These are phyloP conservation scores for Anastrepha obliqua DNA, from an alignment of 1,140 invertebrate species.

Conservation along the genomic window DNA sequence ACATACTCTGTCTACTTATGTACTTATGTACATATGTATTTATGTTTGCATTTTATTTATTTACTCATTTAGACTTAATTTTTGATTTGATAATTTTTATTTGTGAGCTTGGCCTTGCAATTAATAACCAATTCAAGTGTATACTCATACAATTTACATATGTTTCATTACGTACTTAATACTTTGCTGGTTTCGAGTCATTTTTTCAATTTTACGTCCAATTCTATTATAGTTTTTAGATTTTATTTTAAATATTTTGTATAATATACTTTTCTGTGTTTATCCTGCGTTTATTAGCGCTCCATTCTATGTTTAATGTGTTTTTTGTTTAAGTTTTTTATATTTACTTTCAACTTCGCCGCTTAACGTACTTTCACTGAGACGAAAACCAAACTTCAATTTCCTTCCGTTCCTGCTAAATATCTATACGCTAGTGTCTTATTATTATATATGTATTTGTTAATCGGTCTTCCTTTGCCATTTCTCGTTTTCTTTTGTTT, in stretches of 20 bases:
- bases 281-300: not conserved
- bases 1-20: not conserved
- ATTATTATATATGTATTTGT: not conserved
- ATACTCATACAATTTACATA: conserved; percentile 50
- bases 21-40: not conserved
- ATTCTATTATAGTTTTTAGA: conserved; percentile 59
- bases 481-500: conserved; percentile 7
- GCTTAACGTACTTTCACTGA: not conserved
- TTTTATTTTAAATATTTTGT: conserved; percentile 62
- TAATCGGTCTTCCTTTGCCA: not conserved
- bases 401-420: not conserved
- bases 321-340: conserved; percentile 54
- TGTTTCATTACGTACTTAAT: conserved; percentile 66
- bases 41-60: not conserved
- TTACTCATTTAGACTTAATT: conserved; percentile 1
- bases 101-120: conserved; percentile 58
- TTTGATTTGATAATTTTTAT: conserved; percentile 43
- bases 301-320: conserved; percentile 50
- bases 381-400: not conserved
- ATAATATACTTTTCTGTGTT: not conserved
- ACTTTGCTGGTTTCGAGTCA: conserved; percentile 74
- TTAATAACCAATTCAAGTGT: conserved; percentile 54
- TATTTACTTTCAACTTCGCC: not conserved
- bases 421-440: conserved; percentile 20
- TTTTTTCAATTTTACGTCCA: conserved; percentile 62